These are phyloP conservation scores for Protula sp. DNA, from an alignment of 2,888 invertebrate genomes.

Conservation along the genomic window DNA sequence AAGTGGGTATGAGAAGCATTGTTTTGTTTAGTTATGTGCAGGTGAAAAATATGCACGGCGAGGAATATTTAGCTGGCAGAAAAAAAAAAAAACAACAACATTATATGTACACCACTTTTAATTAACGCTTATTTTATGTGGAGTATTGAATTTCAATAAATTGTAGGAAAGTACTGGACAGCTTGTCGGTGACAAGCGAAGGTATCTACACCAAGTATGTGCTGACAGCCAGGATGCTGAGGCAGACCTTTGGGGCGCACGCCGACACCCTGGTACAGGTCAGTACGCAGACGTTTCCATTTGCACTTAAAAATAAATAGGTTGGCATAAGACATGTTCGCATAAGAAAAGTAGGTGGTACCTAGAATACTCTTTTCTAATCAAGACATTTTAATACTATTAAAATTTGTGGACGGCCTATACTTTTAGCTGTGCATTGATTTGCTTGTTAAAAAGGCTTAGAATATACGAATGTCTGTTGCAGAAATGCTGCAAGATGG, in stretches of 20 bases:
- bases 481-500: slow-evolving; percentile 20
- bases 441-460: background rate
- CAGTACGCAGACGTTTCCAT: too few relatives aligned
- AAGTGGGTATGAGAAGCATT: too few relatives aligned
- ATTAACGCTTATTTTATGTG: background rate
- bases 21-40: too few relatives aligned
- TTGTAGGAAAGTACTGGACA: background rate
- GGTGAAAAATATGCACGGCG: too few relatives aligned
- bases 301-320: too few relatives aligned
- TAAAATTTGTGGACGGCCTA: background rate
- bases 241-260: too few relatives aligned
- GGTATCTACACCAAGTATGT: slow-evolving; percentile 9
- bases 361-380: background rate
- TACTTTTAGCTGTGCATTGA: too few relatives aligned
- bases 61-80: too few relatives aligned
- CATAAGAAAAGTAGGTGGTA: too few relatives aligned
- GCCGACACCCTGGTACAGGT: too few relatives aligned
- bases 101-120: too few relatives aligned
- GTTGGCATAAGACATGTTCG: background rate
- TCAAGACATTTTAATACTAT: background rate
- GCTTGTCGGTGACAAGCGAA: background rate
- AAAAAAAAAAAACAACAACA: too few relatives aligned
- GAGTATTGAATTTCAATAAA: background rate
- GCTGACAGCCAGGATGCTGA: background rate
- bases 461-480: background rate